phyloP scores from a whole-genome alignment of 2,113 vertebrate species.

The Zosterops hypoxanthus region DNA sequence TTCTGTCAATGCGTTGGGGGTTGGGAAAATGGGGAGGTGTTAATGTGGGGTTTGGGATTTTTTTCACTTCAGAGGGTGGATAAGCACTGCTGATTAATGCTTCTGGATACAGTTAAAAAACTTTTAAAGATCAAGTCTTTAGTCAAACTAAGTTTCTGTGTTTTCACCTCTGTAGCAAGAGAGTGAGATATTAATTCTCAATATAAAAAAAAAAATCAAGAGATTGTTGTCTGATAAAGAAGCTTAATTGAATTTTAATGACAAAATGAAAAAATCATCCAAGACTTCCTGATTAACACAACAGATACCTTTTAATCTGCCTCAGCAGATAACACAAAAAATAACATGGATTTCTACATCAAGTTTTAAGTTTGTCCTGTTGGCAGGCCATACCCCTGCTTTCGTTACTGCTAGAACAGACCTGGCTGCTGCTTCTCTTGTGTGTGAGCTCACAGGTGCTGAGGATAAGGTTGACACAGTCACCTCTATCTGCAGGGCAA shows the following conservation, averaged over 20 bases:
- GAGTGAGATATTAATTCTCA: not conserved
- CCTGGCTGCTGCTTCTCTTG: fast-evolving
- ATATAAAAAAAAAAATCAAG: not conserved
- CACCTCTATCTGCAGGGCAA: not conserved
- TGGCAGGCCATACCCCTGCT: not conserved
- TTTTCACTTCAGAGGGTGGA: not conserved
- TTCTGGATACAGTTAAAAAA: not conserved
- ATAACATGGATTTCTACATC: not conserved
- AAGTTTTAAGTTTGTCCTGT: not conserved
- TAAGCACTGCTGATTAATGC: not conserved
- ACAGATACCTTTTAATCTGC: not conserved
- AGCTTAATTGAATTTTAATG: not conserved
- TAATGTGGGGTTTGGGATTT: not conserved
- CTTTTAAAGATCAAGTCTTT: not conserved
- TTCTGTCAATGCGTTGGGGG: not conserved
- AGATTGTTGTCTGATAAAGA: not conserved
- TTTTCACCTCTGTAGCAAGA: not conserved
- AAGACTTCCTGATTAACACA: not conserved
- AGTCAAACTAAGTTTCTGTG: not conserved
- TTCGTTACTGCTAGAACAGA: not conserved
- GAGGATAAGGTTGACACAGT: not conserved
- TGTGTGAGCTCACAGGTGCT: fast-evolving
- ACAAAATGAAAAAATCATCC: not conserved
- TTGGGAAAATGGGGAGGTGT: not conserved
- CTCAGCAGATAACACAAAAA: not conserved